Evolutionary conservation across 2,797 vertebrate species (phyloP), one percentile per base, ranked within the genome.

Genomic region (Cryptoprocta ferox): DNA sequence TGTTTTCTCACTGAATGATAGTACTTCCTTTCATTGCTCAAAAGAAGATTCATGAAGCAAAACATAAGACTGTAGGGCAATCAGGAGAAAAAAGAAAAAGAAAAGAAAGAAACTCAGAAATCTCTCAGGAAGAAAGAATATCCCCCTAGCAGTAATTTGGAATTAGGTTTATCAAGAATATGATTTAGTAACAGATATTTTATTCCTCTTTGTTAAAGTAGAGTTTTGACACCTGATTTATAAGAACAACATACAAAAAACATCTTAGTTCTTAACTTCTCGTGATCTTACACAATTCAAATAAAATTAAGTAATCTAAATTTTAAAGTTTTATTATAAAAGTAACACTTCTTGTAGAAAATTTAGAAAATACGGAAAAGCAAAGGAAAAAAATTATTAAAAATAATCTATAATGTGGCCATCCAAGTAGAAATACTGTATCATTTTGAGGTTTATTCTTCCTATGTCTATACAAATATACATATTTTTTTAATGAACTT

Each of bases 201-300:
- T 42, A 68, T 80, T 89, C 3, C 84, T 88, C 48, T 82, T 80
- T 88, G 39, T 97, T 83, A 42, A 42, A 42, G 42, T 42, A 13
- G 48, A 48, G 48, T 48, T 95, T 68, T 61, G 73, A 83, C 56
- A 95, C 10, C 35, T 87, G 39, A 84, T 93, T 96, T 95, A 30
- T 39, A 83, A 91, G 48, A 83, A 95, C 42, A n/a, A 80, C 16
- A 76, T 65, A 63, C 1, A 84, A 89, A 81, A 63, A 91, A 89
- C 5, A 75, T 50, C 50, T 84, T 88, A 75, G 50, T 76, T 89
- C 70, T 94, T 65, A 95, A 35, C 15, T 82, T 19, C 53, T 82
- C 24, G 45, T 91, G n/a, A 61, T 59, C 28, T 95, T 82, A 65
- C 4, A 61, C 3, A 79, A 61, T 61, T 91, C 32, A 91, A 92